phyloP scores from a whole-genome alignment of 2,888 invertebrate genomes.

The Helleia helle region DNA sequence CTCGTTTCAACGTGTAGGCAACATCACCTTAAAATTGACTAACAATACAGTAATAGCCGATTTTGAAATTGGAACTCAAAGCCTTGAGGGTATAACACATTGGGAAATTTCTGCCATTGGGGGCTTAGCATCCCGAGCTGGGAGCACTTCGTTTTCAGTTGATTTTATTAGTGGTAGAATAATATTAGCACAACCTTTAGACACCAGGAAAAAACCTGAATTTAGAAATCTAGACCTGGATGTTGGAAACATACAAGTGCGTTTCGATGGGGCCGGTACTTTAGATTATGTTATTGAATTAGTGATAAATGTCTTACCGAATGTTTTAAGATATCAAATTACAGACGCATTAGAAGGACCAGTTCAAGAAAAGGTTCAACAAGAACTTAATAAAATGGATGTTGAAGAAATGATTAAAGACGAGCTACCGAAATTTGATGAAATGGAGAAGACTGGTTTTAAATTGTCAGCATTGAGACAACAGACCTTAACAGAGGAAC shows the following conservation, averaged over 20 bases:
- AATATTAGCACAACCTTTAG: slow-evolving; percentile 82
- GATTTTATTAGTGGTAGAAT: slow-evolving; percentile 83
- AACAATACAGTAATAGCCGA: slow-evolving; percentile 80
- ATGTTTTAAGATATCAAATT: slow-evolving; percentile 89
- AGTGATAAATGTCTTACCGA: slow-evolving; percentile 86
- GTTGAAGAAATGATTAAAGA: slow-evolving; percentile 82
- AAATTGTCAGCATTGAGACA: slow-evolving; percentile 45
- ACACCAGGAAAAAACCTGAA: slow-evolving; percentile 81
- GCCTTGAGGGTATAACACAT: slow-evolving; percentile 82
- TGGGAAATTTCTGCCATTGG: slow-evolving; percentile 84
- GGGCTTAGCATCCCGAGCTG: slow-evolving; percentile 79
- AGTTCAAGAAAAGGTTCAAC: slow-evolving; percentile 80
- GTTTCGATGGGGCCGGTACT: slow-evolving; percentile 90
- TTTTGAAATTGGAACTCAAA: slow-evolving; percentile 86
- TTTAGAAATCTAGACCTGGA: slow-evolving; percentile 85
- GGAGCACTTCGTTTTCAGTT: slow-evolving; percentile 84
- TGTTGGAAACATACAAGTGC: slow-evolving; percentile 87
- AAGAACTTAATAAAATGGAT: slow-evolving; percentile 81
- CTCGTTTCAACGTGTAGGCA: slow-evolving; percentile 87
- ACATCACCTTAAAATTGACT: slow-evolving; percentile 81
- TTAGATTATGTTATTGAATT: slow-evolving; percentile 88
- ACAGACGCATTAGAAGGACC: slow-evolving; percentile 89
- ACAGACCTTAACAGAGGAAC: slow-evolving; percentile 20
- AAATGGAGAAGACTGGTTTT: slow-evolving; percentile 64
- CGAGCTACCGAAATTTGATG: slow-evolving; percentile 78